phyloP scores from a whole-genome alignment of 1,140 invertebrate genomes.

The Bombus turneri region DNA sequence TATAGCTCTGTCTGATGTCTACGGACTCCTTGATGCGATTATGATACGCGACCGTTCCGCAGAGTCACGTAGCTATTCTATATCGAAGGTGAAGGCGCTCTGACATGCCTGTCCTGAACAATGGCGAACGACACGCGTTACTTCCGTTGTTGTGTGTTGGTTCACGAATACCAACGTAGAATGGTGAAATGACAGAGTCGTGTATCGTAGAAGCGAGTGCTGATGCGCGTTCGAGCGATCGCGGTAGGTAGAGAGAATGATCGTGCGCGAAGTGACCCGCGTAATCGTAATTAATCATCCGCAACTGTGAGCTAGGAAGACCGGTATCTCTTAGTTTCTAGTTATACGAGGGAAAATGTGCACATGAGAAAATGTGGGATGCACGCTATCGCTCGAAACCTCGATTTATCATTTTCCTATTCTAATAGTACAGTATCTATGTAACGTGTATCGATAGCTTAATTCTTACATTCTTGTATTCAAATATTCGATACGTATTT shows the following conservation, averaged over 20 bases:
- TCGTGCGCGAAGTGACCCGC: slow-evolving; percentile 66
- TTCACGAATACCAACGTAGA: background rate
- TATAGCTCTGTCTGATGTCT: slow-evolving; percentile 34
- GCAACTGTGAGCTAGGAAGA: slow-evolving; percentile 19
- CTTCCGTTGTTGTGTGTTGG: slow-evolving; percentile 10
- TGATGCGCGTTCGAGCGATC: slow-evolving; percentile 1
- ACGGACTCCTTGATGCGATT: slow-evolving; percentile 62
- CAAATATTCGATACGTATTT: background rate
- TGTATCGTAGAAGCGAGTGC: slow-evolving; percentile 6
- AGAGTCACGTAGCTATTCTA: slow-evolving; percentile 60
- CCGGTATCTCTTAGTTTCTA: slow-evolving; percentile 38
- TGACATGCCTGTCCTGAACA: slow-evolving; percentile 30
- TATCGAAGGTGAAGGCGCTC: slow-evolving; percentile 45
- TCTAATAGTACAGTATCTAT: too few relatives aligned
- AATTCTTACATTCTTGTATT: background rate
- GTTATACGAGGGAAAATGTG: slow-evolving; percentile 22
- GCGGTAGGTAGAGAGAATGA: slow-evolving; percentile 44
- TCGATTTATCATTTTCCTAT: background rate
- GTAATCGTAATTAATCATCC: slow-evolving; percentile 75
- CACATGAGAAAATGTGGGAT: background rate
- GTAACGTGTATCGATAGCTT: background rate
- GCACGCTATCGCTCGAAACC: background rate
- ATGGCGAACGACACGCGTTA: slow-evolving; percentile 34
- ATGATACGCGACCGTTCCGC: slow-evolving; percentile 62
- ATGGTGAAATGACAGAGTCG: background rate